Evolutionary conservation across 2,888 invertebrate genomes (phyloP).

Genomic region (Nowickia ferox): DNA sequence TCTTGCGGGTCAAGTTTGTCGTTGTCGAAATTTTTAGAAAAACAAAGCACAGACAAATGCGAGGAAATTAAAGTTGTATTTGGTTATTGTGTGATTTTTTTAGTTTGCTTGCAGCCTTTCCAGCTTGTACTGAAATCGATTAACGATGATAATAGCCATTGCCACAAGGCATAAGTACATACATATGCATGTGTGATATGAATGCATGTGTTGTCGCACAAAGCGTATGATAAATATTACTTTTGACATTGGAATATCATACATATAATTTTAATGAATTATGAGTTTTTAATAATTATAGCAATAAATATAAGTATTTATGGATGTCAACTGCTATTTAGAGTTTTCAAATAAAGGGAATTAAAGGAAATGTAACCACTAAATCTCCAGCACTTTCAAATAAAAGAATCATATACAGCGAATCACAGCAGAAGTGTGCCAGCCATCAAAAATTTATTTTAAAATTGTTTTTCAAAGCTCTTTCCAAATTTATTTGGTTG

Average conservation of each 20-base stretch:
- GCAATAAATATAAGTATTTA: too few relatives aligned
- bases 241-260: neutral
- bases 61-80: conserved; percentile 51
- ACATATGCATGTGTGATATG: neutral
- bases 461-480: too few relatives aligned
- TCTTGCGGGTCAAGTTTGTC: conserved; percentile 68
- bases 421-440: too few relatives aligned
- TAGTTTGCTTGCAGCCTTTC: neutral
- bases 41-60: conserved; percentile 24
- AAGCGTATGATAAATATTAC: conserved; percentile 21
- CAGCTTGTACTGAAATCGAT: conserved; percentile 48
- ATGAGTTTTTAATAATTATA: too few relatives aligned
- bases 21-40: conserved; percentile 53
- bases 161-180: conserved; percentile 31
- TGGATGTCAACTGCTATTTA: too few relatives aligned
- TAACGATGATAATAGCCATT: conserved; percentile 45
- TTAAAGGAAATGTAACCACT: too few relatives aligned
- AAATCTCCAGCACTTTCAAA: too few relatives aligned
- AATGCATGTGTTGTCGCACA: neutral
- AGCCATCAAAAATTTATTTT: too few relatives aligned
- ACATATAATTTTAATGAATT: too few relatives aligned
- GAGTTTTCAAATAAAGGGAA: too few relatives aligned
- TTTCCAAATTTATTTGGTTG: too few relatives aligned
- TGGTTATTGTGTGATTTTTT: conserved; percentile 8
- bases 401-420: too few relatives aligned